Base-by-base conservation (phyloP, 1,140 invertebrate species). In the Ostrea edulis region DNA sequence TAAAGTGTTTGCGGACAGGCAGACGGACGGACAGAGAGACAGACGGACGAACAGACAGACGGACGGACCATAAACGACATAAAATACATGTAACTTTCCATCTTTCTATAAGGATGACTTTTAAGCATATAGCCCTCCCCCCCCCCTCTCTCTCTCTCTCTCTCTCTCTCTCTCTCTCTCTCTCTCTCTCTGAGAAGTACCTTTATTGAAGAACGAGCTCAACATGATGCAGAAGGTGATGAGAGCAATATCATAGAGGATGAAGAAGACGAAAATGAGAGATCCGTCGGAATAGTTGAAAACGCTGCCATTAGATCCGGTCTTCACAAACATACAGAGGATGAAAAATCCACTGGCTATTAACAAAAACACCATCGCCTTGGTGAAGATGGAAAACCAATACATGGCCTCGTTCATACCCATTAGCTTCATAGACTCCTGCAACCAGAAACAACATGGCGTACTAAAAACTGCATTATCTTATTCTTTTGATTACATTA, bases 391-490 rank as follows among this genome's bases (percentile, higher is more conserved):
- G 0, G 97, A 97, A 8, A 96, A 93, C 97, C 97, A 98, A 92
- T 98, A 97, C 17, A 98, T 92, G 96, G 96, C 97, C 87, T 96
- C 97, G 12, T 96, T 96, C n/a, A 98, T 94, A 0, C 97, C 97
- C 97, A 98, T 98, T 93, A 98, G 97, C 94, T 97, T 97, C 97
- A 98, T 98, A 0, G 97, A 96, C 96, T 98, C 97, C 97, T 97
- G 88, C 1, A 84, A 83, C 77, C 9, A 53, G 29, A 77, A 11
- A 84, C 8, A 51, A 9, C 17, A 14, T 22, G 35, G 14, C 5
- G 8, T 5, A 0, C 2, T 44, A 44, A 2, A 44, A 44, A 44
- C 1, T 5, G 35, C 35, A 44, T 44, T 2, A 44, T 44, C 1
- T 5, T 44, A 44, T 5, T 44, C 1, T 2, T 44, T 44, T 1